Base-by-base conservation (phyloP, 2,888 invertebrate species). In the Chironomus tentans region DNA sequence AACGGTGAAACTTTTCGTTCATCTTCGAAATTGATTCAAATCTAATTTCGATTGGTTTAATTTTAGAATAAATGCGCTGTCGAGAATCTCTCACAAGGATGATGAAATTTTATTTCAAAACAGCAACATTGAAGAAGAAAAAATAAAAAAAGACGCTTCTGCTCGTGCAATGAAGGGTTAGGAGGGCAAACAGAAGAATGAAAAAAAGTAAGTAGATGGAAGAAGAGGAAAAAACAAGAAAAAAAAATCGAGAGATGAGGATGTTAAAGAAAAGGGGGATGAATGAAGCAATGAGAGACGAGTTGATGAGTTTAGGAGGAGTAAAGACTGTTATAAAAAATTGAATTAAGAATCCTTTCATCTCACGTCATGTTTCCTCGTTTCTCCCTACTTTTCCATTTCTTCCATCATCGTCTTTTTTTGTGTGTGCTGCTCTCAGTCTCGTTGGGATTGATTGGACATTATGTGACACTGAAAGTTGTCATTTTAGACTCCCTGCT, bases 261-360 rank as follows among this genome's bases (percentile, higher is more conserved):
- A 50, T n/a, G 38, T 38, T 38, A 38, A 18, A 62, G 62, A 62
- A 21, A 62, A 22, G 62, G 21, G 50, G 18, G 18, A 12, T 7
- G 21, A 24, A 65, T 22, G 65, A 24, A 65, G 65, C 65, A 24
- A 65, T 65, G 65, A 56, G 56, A 56, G 18, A 18, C 56, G 56
- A 56, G 56, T 56, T 56, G 56, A 56, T 56, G 56, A 56, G 65
- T 65, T 65, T 6, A 24, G 21, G 22, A 65, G 65, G 13, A 24
- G 65, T 13, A 65, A 24, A 65, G 22, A 65, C 65, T 65, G 21
- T 65, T 65, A 65, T 65, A 21, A 65, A 65, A 65, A 71, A 71
- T 71, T 71, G 28, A 50, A 71, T 71, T 71, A 71, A 50, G 15
- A 71, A 50, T 71, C 28, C 28, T 71, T 71, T 71, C 71, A 71